Base-by-base conservation (phyloP, 1,140 invertebrate species). In the Acromyrmex echinatior region DNA sequence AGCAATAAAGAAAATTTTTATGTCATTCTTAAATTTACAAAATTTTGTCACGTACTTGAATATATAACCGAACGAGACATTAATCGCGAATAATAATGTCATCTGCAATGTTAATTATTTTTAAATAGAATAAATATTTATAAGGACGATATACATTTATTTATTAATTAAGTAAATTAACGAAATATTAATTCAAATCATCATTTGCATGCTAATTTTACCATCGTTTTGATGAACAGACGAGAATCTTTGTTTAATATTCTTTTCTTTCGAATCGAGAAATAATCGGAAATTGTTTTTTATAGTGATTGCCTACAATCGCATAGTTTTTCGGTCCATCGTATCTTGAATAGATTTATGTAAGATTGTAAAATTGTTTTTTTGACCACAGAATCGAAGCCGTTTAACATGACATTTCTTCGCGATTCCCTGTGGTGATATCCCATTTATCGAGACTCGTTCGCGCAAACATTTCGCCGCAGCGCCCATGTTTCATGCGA, bases 401-500 rank as follows among this genome's bases (percentile, higher is more conserved):
- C 25, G 35, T 39, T 76, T 6, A 51, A 25, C 66, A 65, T 63
- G 45, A 60, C 53, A 51, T 87, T 62, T 45, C 65, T 82, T 53
- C 53, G 80, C 70, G 77, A 86, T 63, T 90, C 45, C 28, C 51
- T 45, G 73, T 25, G 45, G 4, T 53, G 10, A 79, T 39, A 35
- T 62, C 28, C 56, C 78, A 56, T 77, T 87, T 56, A 31, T 86
- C 68, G 51, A 31, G 62, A 63, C 63, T 60, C 68, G 76, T 88
- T 90, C 63, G 76, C 89, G 80, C 79, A 70, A 91, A 89, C 39
- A 86, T 92, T 84, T 94, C 94, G 91, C 93, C 93, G 94, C 94
- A 94, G 93, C 93, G 93, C 94, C 94, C 93, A 92, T 93, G 89
- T 93, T 93, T 94, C 94, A 94, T 94, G 94, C 94, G 93, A 93